Percentiles rank a stretch among this genome's conserved stretches.
These are phyloP conservation scores for Arenicola marina DNA, from an alignment of 2,888 invertebrate genomes.

Conservation along the genomic window DNA sequence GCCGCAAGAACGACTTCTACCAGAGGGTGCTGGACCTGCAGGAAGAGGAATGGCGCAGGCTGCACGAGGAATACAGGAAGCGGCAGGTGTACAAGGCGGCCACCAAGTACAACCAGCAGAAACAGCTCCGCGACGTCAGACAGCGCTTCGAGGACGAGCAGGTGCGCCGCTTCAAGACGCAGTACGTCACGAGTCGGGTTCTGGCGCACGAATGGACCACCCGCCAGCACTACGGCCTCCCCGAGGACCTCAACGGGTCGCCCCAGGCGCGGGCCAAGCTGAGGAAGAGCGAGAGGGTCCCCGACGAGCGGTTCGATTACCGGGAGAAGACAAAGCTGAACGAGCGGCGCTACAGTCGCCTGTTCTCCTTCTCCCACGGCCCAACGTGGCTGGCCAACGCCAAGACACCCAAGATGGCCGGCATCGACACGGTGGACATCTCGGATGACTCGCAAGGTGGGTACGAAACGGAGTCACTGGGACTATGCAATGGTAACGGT, in stretches of 20 bases:
- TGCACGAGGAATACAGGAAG: background rate
- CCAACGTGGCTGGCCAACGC: too few species aligned
- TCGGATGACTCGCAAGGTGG: too few species aligned
- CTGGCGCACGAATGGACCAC: conserved; percentile 42
- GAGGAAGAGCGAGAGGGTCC: background rate
- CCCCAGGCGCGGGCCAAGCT: background rate
- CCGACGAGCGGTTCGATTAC: too few species aligned
- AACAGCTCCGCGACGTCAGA: background rate
- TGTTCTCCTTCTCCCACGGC: too few species aligned
- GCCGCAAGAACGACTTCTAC: background rate
- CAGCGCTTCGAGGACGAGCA: conserved; percentile 11
- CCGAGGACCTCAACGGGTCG: conserved; percentile 24
- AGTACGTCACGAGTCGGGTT: conserved; percentile 48
- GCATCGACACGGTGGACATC: background rate
- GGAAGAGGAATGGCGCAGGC: background rate
- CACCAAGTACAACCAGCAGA: background rate
- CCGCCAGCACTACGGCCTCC: conserved; percentile 44
- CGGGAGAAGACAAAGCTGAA: too few species aligned
- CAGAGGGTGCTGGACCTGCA: background rate
- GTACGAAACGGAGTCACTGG: too few species aligned
- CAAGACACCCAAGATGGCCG: background rate
- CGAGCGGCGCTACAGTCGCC: too few species aligned
- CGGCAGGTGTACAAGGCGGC: background rate
- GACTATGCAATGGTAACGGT: too few species aligned
- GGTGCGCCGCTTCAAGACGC: conserved; percentile 41